These are phyloP conservation scores for Marisa cornuarietis DNA, from an alignment of 1,140 invertebrate genomes.

Conservation along the genomic window DNA sequence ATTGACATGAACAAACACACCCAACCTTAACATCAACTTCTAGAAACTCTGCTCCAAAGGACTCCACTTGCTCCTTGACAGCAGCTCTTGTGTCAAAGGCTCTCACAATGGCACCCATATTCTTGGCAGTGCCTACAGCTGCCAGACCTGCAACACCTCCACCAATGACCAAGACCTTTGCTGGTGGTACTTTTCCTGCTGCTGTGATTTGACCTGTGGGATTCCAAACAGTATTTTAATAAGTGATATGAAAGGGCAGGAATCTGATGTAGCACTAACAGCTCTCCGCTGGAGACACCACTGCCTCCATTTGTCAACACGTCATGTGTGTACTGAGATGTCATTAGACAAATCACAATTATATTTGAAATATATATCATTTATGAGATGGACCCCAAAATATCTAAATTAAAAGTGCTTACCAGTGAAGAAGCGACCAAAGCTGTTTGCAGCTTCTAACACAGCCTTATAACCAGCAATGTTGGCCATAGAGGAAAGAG, in stretches of 20 bases:
- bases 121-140: slow-evolving; percentile 85
- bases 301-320: too few species aligned
- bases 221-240: slow-evolving; percentile 1
- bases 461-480: slow-evolving; percentile 91
- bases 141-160: slow-evolving; percentile 89
- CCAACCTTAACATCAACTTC: slow-evolving; percentile 77
- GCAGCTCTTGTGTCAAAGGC: slow-evolving; percentile 88
- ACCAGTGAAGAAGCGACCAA: slow-evolving; percentile 88
- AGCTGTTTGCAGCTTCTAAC: slow-evolving; percentile 88
- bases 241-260: slow-evolving; percentile 9
- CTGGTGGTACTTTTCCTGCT: slow-evolving; percentile 85
- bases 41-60: slow-evolving; percentile 87
- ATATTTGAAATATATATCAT: too few species aligned
- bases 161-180: slow-evolving; percentile 87
- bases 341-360: too few species aligned
- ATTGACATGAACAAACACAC: background rate
- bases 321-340: too few species aligned
- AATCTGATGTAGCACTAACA: background rate
- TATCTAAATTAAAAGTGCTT: slow-evolving; percentile 7
- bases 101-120: slow-evolving; percentile 88
- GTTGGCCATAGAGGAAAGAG: slow-evolving; percentile 91
- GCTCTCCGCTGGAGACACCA: background rate
- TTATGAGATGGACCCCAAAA: too few species aligned
- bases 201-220: slow-evolving; percentile 83
- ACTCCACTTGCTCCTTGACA: slow-evolving; percentile 91